Conservation (phyloP, 2,113 vertebrate genomes). For the Vulpes ferrilata region DNA sequence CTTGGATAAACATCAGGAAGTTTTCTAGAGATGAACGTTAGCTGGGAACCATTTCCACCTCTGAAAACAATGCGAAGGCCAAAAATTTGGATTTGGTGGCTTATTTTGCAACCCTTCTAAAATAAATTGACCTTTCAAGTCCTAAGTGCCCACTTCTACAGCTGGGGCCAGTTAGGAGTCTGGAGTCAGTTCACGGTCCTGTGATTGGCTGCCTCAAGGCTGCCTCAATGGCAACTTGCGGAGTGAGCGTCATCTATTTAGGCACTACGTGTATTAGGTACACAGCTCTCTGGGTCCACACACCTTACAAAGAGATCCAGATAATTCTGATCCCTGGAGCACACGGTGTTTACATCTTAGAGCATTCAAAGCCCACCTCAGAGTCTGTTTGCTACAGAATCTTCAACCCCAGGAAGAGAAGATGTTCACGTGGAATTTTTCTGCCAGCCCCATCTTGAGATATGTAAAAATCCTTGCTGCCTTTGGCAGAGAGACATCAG, state of each 20-base stretch:
- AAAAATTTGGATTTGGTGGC: neutral
- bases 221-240: neutral
- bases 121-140: neutral
- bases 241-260: neutral
- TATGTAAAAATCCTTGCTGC: neutral
- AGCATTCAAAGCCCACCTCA: neutral
- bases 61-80: neutral
- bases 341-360: neutral
- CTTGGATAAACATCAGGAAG: neutral
- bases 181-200: neutral
- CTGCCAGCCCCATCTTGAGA: neutral
- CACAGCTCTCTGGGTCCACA: neutral
- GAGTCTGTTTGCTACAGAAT: neutral
- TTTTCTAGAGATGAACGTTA: neutral
- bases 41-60: neutral
- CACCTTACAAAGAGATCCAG: neutral
- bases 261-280: fast-evolving
- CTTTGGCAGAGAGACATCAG: slow-evolving; percentile 9
- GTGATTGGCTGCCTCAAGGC: neutral
- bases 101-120: neutral
- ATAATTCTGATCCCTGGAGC: neutral
- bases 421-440: neutral
- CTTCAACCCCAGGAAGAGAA: neutral
- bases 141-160: neutral
- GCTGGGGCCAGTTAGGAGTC: neutral